These are phyloP conservation scores for Elymnias hypermnestra DNA, from an alignment of 1,140 invertebrate species.

Conservation along the genomic window DNA sequence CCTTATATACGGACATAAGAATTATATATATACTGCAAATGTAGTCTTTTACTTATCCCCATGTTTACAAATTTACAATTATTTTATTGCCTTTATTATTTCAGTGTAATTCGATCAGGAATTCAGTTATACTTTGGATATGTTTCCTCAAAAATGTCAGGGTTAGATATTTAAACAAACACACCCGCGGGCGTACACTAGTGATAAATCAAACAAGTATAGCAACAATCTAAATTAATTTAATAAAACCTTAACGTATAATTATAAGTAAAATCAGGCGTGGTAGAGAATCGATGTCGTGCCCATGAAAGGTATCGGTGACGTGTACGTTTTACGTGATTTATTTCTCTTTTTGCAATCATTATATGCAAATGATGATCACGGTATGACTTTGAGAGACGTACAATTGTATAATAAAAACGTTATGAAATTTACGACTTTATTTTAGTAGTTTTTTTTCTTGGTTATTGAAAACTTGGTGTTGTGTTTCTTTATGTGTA, in stretches of 20 bases:
- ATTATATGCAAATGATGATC: conserved; percentile 17
- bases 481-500: too few species aligned
- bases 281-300: conserved; percentile 10
- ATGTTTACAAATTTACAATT: too few species aligned
- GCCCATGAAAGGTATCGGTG: conserved; percentile 15
- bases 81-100: too few species aligned
- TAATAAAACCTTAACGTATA: conserved; percentile 19
- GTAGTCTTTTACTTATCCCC: too few species aligned
- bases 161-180: too few species aligned
- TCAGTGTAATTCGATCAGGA: too few species aligned
- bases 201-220: background rate
- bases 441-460: background rate
- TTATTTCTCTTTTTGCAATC: conserved; percentile 15
- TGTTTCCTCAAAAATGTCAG: too few species aligned
- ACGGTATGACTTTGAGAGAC: background rate
- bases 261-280: conserved; percentile 25
- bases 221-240: conserved; percentile 9
- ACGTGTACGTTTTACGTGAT: conserved; percentile 13
- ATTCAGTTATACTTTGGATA: too few species aligned
- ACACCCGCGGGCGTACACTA: too few species aligned
- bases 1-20: too few species aligned
- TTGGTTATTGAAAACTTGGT: too few species aligned
- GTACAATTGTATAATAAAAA: background rate
- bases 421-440: background rate
- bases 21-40: too few species aligned